phyloP scores from a whole-genome alignment of 1,140 invertebrate species.

The Ctenoplectra terminalis region DNA sequence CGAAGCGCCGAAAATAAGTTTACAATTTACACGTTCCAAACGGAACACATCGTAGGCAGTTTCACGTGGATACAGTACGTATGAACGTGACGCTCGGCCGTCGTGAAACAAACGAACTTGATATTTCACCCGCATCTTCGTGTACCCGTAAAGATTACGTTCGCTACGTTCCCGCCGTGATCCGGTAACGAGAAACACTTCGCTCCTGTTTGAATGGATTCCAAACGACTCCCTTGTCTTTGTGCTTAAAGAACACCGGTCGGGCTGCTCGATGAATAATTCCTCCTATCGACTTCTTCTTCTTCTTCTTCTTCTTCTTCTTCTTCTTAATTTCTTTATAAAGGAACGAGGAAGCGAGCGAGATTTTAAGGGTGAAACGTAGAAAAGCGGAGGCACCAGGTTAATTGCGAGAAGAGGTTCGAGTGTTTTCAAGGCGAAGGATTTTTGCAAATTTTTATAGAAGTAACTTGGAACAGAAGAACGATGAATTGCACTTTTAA shows the following conservation, averaged over 20 bases:
- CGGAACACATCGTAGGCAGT: neutral
- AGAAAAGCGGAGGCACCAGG: neutral
- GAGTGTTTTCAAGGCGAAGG: neutral
- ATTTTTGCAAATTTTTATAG: neutral
- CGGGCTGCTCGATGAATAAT: constrained; percentile 19
- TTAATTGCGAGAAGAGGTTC: constrained; percentile 6
- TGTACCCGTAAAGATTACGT: constrained; percentile 25
- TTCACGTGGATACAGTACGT: neutral
- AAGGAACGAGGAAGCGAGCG: too few relatives aligned
- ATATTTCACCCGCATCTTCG: constrained; percentile 57
- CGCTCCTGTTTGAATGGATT: constrained; percentile 38
- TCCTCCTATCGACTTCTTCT: constrained; percentile 1
- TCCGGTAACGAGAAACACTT: constrained; percentile 51
- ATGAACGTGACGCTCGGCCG: neutral
- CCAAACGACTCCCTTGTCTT: constrained; percentile 25
- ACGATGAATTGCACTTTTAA: too few relatives aligned
- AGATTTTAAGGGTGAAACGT: neutral
- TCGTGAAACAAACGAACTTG: constrained; percentile 33
- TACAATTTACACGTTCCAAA: neutral
- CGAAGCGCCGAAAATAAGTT: neutral
- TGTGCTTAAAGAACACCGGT: constrained; percentile 2
- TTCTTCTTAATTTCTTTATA: neutral
- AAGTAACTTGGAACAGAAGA: neutral
- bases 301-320: neutral
- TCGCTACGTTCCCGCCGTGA: constrained; percentile 38